phyloP scores from a whole-genome alignment of 92 coral and sea anemone species.

The Siderastrea radians region DNA sequence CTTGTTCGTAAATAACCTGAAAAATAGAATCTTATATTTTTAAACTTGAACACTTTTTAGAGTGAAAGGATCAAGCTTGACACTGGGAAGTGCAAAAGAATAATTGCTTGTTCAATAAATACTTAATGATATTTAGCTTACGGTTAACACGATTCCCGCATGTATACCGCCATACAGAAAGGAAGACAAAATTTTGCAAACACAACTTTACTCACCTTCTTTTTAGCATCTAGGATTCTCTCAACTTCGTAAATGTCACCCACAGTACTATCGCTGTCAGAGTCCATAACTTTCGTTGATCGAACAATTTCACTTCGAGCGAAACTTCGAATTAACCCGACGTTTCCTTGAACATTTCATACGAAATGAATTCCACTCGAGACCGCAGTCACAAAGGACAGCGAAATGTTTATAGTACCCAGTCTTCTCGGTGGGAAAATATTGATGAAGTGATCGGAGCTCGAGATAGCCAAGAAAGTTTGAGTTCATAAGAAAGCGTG shows the following conservation, averaged over 20 bases:
- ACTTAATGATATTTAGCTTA: no score
- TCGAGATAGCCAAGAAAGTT: no score
- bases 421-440: conserved; percentile 1
- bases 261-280: conserved; percentile 3
- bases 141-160: not conserved
- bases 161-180: not conserved
- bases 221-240: conserved; percentile 63
- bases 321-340: not conserved
- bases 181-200: not conserved
- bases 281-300: not conserved
- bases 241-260: conserved; percentile 71
- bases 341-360: no score
- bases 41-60: no score
- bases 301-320: not conserved
- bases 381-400: conserved; percentile 16
- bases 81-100: no score
- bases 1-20: no score
- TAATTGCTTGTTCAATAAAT: no score
- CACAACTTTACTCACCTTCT: conserved; percentile 21
- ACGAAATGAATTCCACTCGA: not conserved
- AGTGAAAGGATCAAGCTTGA: no score
- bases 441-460: not conserved
- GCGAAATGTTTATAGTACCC: conserved; percentile 38
- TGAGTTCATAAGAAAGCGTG: no score
- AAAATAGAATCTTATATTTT: no score